Evolutionary conservation across 1,140 invertebrate genomes (phyloP).

Genomic region (Elysia chlorotica): DNA sequence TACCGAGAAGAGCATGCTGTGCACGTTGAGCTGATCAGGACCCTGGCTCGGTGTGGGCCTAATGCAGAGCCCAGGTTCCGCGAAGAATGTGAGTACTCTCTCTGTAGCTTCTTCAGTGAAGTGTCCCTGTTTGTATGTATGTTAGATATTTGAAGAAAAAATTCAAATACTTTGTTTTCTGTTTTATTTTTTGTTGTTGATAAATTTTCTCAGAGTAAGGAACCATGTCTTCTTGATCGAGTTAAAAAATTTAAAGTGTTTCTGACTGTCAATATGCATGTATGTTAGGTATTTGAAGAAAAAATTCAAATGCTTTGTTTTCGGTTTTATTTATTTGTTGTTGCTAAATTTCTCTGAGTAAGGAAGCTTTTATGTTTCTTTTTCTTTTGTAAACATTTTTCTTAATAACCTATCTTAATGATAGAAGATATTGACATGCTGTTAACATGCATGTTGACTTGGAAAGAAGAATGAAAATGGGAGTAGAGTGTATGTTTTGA

Average conservation of each 20-base stretch:
- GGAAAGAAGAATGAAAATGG: too few relatives aligned
- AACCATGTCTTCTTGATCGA: neutral
- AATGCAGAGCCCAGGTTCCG: conserved; percentile 63
- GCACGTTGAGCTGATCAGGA: conserved; percentile 61
- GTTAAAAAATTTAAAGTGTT: neutral
- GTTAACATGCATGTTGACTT: too few relatives aligned
- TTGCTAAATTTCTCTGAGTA: neutral
- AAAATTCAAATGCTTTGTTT: neutral
- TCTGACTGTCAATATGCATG: conserved; percentile 3
- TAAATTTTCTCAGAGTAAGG: neutral
- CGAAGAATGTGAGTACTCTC: conserved; percentile 63
- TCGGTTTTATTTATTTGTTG: neutral
- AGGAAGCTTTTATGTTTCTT: too few relatives aligned
- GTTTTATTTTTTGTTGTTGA: neutral
- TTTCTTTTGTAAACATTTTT: too few relatives aligned
- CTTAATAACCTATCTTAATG: too few relatives aligned
- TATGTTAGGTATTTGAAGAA: neutral
- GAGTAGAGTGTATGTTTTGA: too few relatives aligned
- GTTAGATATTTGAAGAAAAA: too few relatives aligned
- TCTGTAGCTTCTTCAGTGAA: neutral
- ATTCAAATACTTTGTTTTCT: neutral
- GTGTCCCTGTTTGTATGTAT: neutral
- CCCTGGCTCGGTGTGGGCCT: conserved; percentile 61
- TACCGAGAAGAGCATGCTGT: conserved; percentile 62
- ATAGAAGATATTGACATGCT: too few relatives aligned